A percentile compares a stretch with the other conserved stretches of the same genome.
Evolutionary conservation across 2,113 vertebrate species (phyloP).

Genomic region (Cygnus buccinator): DNA sequence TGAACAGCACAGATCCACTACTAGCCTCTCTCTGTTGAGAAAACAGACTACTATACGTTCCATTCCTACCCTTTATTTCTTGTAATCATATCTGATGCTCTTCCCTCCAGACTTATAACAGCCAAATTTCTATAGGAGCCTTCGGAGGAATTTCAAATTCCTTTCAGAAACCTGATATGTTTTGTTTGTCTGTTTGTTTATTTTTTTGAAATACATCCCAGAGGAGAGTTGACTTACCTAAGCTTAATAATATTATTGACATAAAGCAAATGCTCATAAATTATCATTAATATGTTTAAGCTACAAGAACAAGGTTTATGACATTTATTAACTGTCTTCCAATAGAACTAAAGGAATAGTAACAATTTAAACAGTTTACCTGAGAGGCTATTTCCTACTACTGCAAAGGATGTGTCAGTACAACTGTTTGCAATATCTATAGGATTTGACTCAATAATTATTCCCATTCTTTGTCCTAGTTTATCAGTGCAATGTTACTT

Average conservation of each 20-base stretch:
- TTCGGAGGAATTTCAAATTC: not conserved
- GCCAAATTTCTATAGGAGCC: not conserved
- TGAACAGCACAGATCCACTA: not conserved
- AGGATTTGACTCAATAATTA: not conserved
- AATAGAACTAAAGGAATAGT: not conserved
- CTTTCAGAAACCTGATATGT: not conserved
- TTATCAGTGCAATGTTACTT: not conserved
- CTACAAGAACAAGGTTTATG: not conserved
- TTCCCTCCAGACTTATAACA: not conserved
- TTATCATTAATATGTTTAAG: not conserved
- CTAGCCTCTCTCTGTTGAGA: not conserved
- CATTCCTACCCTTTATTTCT: not conserved
- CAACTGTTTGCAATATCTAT: not conserved
- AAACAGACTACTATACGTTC: not conserved
- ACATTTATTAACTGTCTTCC: not conserved
- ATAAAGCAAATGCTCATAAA: not conserved
- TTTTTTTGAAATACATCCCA: not conserved
- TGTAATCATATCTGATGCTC: not conserved
- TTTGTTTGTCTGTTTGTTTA: not conserved
- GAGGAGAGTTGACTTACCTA: not conserved
- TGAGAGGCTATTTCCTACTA: not conserved
- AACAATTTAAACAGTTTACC: not conserved
- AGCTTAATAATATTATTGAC: not conserved
- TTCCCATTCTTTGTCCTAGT: not conserved
- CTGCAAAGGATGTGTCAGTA: not conserved